These are phyloP conservation scores for Oppia nitens DNA, from an alignment of 1,140 invertebrate genomes.

Conservation along the genomic window DNA sequence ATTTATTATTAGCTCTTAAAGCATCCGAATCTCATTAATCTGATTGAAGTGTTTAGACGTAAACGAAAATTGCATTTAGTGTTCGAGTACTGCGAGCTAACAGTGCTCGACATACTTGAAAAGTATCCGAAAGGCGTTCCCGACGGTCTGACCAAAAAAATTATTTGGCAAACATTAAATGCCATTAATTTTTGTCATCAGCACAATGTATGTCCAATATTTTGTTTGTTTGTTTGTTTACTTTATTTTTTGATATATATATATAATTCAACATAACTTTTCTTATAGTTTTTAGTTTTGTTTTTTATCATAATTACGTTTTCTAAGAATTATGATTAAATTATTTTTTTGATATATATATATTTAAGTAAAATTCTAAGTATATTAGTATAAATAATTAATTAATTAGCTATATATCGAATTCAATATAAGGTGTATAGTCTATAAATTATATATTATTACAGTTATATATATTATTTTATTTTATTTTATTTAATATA, in stretches of 20 bases:
- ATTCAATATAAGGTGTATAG: too few species aligned
- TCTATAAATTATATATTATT: too few species aligned
- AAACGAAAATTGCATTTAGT: constrained; percentile 93
- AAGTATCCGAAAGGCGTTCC: constrained; percentile 69
- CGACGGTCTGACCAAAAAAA: constrained; percentile 69
- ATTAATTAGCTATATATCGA: too few species aligned
- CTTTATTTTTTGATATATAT: not conserved
- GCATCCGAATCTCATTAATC: constrained; percentile 90
- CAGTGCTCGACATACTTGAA: constrained; percentile 88
- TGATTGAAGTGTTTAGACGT: constrained; percentile 91
- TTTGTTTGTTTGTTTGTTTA: too few species aligned
- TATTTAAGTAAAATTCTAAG: too few species aligned
- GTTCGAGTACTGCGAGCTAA: constrained; percentile 96
- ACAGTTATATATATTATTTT: too few species aligned
- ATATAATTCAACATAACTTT: not conserved
- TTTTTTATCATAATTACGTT: not conserved
- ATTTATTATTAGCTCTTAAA: constrained; percentile 70
- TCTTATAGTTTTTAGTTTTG: not conserved
- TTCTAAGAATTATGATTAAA: too few species aligned
- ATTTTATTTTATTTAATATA: too few species aligned
- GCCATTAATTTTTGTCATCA: constrained; percentile 91
- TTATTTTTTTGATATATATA: too few species aligned
- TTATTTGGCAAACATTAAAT: constrained; percentile 85
- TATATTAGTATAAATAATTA: too few species aligned
- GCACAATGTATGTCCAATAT: constrained; percentile 42